A percentile compares a stretch with the other conserved stretches of the same genome.
phyloP scores from a whole-genome alignment of 2,888 invertebrate species.

The Cabera pusaria region DNA sequence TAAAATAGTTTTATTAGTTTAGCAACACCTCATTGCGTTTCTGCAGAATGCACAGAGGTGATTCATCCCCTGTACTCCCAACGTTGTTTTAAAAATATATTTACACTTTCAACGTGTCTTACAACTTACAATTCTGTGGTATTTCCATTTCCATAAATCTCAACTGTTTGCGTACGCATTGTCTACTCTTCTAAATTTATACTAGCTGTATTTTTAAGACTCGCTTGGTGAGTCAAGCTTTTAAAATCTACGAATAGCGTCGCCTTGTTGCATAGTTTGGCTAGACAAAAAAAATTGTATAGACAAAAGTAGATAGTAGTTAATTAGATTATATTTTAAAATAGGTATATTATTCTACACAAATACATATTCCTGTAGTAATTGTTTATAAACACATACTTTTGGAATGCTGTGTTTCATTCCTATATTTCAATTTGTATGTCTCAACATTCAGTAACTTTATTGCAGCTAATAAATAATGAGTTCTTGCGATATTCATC shows the following conservation, averaged over 20 bases:
- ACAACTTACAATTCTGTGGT: constrained; percentile 10
- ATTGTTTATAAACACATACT: too few species aligned
- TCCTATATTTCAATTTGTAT: too few species aligned
- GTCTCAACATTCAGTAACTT: too few species aligned
- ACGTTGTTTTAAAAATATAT: constrained; percentile 6
- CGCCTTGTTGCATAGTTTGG: background rate
- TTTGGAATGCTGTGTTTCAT: too few species aligned
- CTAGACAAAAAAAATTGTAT: too few species aligned
- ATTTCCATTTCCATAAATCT: constrained; percentile 11
- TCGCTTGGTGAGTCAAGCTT: constrained; percentile 7
- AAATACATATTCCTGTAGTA: too few species aligned
- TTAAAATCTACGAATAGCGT: background rate
- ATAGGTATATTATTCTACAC: too few species aligned
- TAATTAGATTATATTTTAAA: too few species aligned
- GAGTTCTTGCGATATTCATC: too few species aligned
- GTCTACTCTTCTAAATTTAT: constrained; percentile 6
- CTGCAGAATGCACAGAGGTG: constrained; percentile 10
- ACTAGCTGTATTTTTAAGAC: constrained; percentile 3
- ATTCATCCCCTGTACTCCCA: constrained; percentile 5
- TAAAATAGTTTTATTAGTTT: constrained; percentile 2
- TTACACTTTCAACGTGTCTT: constrained; percentile 9
- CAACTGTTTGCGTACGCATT: constrained; percentile 13
- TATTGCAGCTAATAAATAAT: too few species aligned
- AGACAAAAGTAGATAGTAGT: too few species aligned
- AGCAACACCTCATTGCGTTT: constrained; percentile 4